Conservation (phyloP, 1,140 invertebrate genomes). For the Prorops nasuta region DNA sequence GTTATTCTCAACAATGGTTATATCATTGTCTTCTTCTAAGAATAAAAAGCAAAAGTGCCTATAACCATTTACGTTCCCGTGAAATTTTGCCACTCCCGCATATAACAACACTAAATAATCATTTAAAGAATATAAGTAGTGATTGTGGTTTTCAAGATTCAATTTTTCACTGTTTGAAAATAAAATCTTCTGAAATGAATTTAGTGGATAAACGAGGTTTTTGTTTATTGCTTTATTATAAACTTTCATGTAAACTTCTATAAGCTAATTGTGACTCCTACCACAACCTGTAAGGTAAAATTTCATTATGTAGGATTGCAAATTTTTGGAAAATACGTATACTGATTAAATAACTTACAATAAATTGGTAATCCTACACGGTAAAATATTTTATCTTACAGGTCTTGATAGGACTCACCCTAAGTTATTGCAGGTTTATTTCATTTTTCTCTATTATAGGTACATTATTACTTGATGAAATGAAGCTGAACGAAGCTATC, state of each 20-base stretch:
- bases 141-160: neutral
- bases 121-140: neutral
- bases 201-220: neutral
- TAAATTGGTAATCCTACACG: too few species aligned
- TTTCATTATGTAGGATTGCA: neutral
- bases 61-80: conserved; percentile 7
- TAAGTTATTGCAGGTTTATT: neutral
- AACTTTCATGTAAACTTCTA: neutral
- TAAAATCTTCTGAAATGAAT: neutral
- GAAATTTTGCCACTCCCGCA: conserved; percentile 3
- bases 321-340: neutral
- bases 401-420: too few species aligned
- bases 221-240: neutral
- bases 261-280: neutral
- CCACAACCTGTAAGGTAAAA: neutral
- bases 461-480: neutral
- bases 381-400: neutral
- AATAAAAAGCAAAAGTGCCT: conserved; percentile 8
- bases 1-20: conserved; percentile 13
- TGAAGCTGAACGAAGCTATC: conserved; percentile 10
- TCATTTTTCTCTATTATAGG: neutral
- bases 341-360: neutral
- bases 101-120: neutral
- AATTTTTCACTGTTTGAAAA: neutral
- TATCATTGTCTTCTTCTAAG: conserved; percentile 16